Percentiles rank a stretch among this genome's conserved stretches.
Evolutionary conservation across 2,888 invertebrate genomes (phyloP).

Genomic region (Sympetrum striolatum): DNA sequence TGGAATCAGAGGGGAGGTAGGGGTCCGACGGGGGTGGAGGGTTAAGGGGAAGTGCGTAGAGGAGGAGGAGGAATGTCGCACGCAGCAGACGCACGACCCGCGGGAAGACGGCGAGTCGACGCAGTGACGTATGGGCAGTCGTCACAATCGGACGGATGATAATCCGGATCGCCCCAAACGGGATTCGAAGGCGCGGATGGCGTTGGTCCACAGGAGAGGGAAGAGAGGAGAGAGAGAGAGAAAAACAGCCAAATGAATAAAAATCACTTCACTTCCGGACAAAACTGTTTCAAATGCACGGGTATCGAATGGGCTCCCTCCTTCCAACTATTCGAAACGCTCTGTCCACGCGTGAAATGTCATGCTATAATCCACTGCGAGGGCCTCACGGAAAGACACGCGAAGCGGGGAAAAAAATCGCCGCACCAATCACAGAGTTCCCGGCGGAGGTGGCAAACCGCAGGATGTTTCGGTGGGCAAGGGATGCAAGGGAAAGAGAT

Average conservation of each 20-base stretch:
- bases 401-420: not conserved
- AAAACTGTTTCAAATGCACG: too few relatives aligned
- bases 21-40: not conserved
- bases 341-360: not conserved
- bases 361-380: too few relatives aligned
- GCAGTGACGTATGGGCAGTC: conserved; percentile 32
- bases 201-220: not conserved
- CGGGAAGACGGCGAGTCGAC: conserved; percentile 26
- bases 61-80: not conserved
- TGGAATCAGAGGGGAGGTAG: not conserved
- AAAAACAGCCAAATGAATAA: not conserved
- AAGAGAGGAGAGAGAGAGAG: not conserved
- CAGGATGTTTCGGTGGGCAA: not conserved
- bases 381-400: too few relatives aligned
- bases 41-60: not conserved
- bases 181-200: not conserved
- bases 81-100: conserved; percentile 21
- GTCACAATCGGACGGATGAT: conserved; percentile 3
- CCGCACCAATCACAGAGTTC: not conserved
- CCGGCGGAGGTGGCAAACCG: not conserved
- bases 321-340: not conserved
- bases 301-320: not conserved
- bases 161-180: conserved; percentile 6
- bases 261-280: not conserved
- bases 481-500: not conserved